Evolutionary conservation across 2,888 invertebrate species (phyloP), one percentile per base, ranked within the genome.

Genomic region (Ectropis crepuscularia): DNA sequence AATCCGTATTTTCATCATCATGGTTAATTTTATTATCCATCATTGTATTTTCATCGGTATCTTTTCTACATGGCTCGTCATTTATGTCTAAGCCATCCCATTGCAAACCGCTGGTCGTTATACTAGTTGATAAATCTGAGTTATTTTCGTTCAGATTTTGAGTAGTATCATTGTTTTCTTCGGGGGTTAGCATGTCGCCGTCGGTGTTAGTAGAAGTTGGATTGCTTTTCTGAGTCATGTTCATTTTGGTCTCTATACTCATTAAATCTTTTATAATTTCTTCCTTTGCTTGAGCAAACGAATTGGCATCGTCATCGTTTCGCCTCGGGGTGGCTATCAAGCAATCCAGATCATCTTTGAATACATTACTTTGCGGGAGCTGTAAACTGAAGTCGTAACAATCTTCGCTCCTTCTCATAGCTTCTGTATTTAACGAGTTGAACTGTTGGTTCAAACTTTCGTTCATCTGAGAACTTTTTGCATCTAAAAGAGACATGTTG

Each of bases 241-340:
- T 81, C 63, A 90, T 87, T 67, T 86, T 89, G 60, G 83, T 85
- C 73, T 91, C 92, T 72, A 92, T 89, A 65, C 90, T 91, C 85
- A 92, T 88, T 59, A 92, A 77, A 74, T 92, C 92, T 73, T 90
- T 88, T 63, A 92, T 92, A 45, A 92, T 90, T 75, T 90, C 88
- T 61, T 89, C 91, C 68, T 87, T 82, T 61, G 89, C 90, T 68
- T 87, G 82, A 53, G 80, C 81, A 57, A 78, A 84, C 42, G 79
- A 76, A 66, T 74, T 80, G 43, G 76, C 78, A 45, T 85, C 85
- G 37, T 83, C 84, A 61, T 81, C 81, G 61, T 71, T 82, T 61
- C 82, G 80, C 69, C 90, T 90, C 6, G 91, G 86, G 12, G 87
- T 87, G 6, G 88, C 81, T 77, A 92, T 89, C 60, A 92, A 78